Conservation (phyloP, 1,140 invertebrate genomes). For the Drosophila eugracilis region DNA sequence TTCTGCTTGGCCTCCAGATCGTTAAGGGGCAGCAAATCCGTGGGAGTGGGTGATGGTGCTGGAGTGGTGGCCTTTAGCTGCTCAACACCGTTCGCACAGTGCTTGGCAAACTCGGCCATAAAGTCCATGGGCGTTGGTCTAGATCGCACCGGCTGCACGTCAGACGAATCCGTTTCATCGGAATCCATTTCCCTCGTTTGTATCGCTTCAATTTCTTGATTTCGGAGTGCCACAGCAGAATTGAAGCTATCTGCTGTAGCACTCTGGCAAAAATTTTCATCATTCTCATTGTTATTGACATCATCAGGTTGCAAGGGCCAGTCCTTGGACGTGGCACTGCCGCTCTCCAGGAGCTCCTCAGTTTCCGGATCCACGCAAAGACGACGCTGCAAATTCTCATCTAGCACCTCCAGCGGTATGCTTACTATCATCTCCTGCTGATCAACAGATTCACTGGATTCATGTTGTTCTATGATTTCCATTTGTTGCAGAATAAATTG, state of each 20-base stretch:
- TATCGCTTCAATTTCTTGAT: conserved; percentile 63
- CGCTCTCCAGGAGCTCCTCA: not conserved
- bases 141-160: conserved; percentile 8
- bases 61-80: conserved; percentile 30
- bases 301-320: conserved; percentile 31
- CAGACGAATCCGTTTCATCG: not conserved
- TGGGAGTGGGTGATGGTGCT: not conserved
- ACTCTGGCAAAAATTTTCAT: conserved; percentile 77
- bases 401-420: conserved; percentile 58
- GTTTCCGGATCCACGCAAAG: conserved; percentile 20
- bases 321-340: conserved; percentile 18
- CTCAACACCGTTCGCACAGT: conserved; percentile 55
- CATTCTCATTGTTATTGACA: conserved; percentile 70
- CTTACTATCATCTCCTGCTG: conserved; percentile 60
- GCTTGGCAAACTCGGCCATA: conserved; percentile 67
- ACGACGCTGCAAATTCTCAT: conserved; percentile 56
- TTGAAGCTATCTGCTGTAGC: conserved; percentile 82
- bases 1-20: conserved; percentile 62
- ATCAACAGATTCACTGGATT: not conserved
- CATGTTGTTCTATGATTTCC: not conserved
- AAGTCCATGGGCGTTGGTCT: conserved; percentile 62
- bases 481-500: not conserved
- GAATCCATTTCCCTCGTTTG: conserved; percentile 16
- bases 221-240: conserved; percentile 72
- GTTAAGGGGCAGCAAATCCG: conserved; percentile 29